Percentiles rank a stretch among this genome's conserved stretches.
These are phyloP conservation scores for Apodemia zela DNA, from an alignment of 2,888 invertebrate genomes.

Conservation along the genomic window DNA sequence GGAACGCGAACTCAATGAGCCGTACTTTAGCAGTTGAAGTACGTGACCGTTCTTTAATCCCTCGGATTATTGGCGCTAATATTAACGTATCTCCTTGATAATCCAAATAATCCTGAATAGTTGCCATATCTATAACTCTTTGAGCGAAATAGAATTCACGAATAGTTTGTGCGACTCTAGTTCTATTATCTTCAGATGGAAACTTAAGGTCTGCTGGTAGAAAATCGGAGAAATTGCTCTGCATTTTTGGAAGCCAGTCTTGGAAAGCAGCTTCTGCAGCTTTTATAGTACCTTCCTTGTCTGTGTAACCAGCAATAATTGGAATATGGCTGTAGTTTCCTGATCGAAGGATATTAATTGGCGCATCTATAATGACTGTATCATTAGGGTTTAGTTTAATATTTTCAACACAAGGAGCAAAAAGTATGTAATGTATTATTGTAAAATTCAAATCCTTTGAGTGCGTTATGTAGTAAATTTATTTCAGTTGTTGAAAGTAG, in stretches of 20 bases:
- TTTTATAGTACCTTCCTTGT: slow-evolving; percentile 61
- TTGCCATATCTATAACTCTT: slow-evolving; percentile 43
- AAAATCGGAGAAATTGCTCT: slow-evolving; percentile 56
- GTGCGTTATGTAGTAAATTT: slow-evolving; percentile 39
- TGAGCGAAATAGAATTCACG: slow-evolving; percentile 39
- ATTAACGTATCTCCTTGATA: slow-evolving; percentile 62
- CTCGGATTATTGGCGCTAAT: slow-evolving; percentile 52
- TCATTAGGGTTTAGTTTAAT: slow-evolving; percentile 39
- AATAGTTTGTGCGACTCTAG: neutral
- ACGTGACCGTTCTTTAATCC: slow-evolving; percentile 49
- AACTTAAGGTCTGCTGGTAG: slow-evolving; percentile 55
- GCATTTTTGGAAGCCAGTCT: slow-evolving; percentile 54
- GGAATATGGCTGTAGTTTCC: slow-evolving; percentile 58
- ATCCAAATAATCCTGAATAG: slow-evolving; percentile 58
- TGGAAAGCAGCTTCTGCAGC: slow-evolving; percentile 46
- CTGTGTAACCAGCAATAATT: slow-evolving; percentile 55
- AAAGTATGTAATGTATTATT: slow-evolving; percentile 62
- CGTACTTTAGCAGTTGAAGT: slow-evolving; percentile 50
- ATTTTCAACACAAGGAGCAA: slow-evolving; percentile 67
- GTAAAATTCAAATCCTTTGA: slow-evolving; percentile 47
- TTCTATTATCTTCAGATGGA: neutral
- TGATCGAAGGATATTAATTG: slow-evolving; percentile 49
- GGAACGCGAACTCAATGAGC: slow-evolving; percentile 54
- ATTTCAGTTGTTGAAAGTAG: slow-evolving; percentile 44
- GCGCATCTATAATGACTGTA: slow-evolving; percentile 52